phyloP scores from a whole-genome alignment of 2,888 invertebrate genomes.

The Meganola albula region DNA sequence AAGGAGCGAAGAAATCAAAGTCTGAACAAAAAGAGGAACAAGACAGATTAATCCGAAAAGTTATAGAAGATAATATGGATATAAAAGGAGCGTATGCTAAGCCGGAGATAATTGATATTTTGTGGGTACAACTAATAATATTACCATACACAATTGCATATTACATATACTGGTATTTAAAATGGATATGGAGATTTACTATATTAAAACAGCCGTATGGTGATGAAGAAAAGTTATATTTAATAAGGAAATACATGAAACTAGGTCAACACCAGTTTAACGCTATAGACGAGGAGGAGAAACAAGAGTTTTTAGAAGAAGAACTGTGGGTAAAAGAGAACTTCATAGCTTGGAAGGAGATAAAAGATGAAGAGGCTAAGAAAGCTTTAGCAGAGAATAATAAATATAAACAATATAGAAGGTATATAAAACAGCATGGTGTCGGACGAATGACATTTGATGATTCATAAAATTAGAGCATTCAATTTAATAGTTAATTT shows the following conservation, averaged over 20 bases:
- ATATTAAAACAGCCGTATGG: slow-evolving; percentile 86
- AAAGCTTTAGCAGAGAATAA: slow-evolving; percentile 91
- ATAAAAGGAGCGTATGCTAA: slow-evolving; percentile 95
- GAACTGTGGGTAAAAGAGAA: slow-evolving; percentile 91
- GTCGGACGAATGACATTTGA: slow-evolving; percentile 95
- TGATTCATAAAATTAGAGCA: slow-evolving; percentile 70
- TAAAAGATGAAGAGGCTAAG: slow-evolving; percentile 91
- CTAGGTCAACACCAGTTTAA: slow-evolving; percentile 84
- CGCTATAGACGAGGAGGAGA: slow-evolving; percentile 85
- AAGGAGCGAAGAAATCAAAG: slow-evolving; percentile 69
- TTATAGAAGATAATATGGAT: slow-evolving; percentile 95
- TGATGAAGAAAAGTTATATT: slow-evolving; percentile 88
- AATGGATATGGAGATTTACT: slow-evolving; percentile 90
- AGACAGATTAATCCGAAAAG: slow-evolving; percentile 86
- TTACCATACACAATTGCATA: slow-evolving; percentile 85
- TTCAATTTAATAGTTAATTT: slow-evolving; percentile 19
- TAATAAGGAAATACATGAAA: slow-evolving; percentile 88
- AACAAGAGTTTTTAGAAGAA: slow-evolving; percentile 82
- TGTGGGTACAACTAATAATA: slow-evolving; percentile 90
- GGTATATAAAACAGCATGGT: slow-evolving; percentile 94
- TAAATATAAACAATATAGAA: slow-evolving; percentile 90
- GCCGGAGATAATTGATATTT: slow-evolving; percentile 85
- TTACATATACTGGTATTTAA: slow-evolving; percentile 85
- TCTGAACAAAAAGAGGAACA: slow-evolving; percentile 85
- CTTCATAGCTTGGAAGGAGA: slow-evolving; percentile 86